Evolutionary conservation across 2,888 invertebrate species (phyloP).

Genomic region (Lymantria dispar): DNA sequence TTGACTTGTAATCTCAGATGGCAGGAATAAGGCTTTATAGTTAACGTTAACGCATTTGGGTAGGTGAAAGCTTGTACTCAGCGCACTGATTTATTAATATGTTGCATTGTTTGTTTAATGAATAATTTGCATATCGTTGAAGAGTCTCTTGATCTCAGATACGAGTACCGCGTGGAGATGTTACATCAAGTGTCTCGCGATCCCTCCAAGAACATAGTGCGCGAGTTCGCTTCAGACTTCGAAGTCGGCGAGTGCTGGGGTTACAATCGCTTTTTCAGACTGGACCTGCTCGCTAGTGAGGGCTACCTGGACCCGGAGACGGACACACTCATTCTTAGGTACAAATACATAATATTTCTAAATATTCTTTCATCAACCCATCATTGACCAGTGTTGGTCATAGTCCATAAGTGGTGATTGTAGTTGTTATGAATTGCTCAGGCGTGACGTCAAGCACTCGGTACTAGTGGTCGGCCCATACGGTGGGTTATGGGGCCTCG

Average conservation of each 20-base stretch:
- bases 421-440: too few species aligned
- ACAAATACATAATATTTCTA: background rate
- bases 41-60: background rate
- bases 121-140: constrained; percentile 51
- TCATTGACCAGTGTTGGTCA: too few species aligned
- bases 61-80: background rate
- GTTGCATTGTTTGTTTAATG: background rate
- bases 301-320: constrained; percentile 93
- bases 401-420: too few species aligned
- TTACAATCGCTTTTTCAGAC: constrained; percentile 95
- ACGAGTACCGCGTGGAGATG: constrained; percentile 97
- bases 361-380: too few species aligned
- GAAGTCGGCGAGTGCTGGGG: constrained; percentile 99
- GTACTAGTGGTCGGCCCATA: too few species aligned
- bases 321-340: constrained; percentile 92
- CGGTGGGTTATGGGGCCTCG: too few species aligned
- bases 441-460: too few species aligned
- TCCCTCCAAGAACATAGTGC: constrained; percentile 92
- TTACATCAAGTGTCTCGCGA: constrained; percentile 94
- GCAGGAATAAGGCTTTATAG: too few species aligned
- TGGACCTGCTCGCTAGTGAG: constrained; percentile 94
- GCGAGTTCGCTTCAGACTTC: constrained; percentile 97
- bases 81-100: background rate
- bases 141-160: constrained; percentile 79
- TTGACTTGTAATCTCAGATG: too few species aligned